Percentiles rank a stretch among this genome's conserved stretches.
These are phyloP conservation scores for Malthinus flaveolus DNA, from an alignment of 2,888 invertebrate species.

Conservation along the genomic window DNA sequence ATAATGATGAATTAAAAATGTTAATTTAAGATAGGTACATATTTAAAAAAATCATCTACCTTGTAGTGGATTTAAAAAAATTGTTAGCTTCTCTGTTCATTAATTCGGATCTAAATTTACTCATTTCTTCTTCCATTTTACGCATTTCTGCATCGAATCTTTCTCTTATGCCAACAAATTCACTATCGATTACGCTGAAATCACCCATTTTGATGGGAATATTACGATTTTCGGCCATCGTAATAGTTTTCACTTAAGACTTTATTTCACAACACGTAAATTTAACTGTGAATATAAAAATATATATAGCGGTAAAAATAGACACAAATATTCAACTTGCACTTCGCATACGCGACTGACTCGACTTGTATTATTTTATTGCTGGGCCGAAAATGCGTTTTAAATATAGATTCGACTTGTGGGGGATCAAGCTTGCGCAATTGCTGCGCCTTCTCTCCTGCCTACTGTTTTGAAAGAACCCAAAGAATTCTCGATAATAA, in stretches of 20 bases:
- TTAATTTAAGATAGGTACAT: not conserved
- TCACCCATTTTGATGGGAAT: slow-evolving; percentile 93
- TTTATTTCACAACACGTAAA: slow-evolving; percentile 17
- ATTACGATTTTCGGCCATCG: slow-evolving; percentile 86
- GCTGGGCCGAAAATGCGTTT: slow-evolving; percentile 41
- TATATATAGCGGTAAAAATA: not conserved
- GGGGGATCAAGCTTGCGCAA: slow-evolving; percentile 46
- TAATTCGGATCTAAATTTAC: slow-evolving; percentile 87
- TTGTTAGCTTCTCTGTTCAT: slow-evolving; percentile 92
- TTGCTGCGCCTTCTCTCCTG: slow-evolving; percentile 10
- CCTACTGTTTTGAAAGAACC: too few species aligned
- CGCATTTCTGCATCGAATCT: slow-evolving; percentile 96
- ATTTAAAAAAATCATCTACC: slow-evolving; percentile 59
- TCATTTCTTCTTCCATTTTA: slow-evolving; percentile 99
- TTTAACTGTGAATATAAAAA: slow-evolving; percentile 9
- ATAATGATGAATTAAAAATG: not conserved
- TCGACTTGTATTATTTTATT: not conserved
- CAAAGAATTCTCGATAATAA: too few species aligned
- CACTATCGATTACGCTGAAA: slow-evolving; percentile 94
- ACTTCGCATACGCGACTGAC: not conserved
- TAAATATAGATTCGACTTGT: slow-evolving; percentile 44
- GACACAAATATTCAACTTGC: not conserved
- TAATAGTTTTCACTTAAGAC: slow-evolving; percentile 29
- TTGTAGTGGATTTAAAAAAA: slow-evolving; percentile 87
- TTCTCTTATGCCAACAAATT: slow-evolving; percentile 94